Conservation (phyloP, 2,797 vertebrate genomes). For the Crenichthys baileyi region DNA sequence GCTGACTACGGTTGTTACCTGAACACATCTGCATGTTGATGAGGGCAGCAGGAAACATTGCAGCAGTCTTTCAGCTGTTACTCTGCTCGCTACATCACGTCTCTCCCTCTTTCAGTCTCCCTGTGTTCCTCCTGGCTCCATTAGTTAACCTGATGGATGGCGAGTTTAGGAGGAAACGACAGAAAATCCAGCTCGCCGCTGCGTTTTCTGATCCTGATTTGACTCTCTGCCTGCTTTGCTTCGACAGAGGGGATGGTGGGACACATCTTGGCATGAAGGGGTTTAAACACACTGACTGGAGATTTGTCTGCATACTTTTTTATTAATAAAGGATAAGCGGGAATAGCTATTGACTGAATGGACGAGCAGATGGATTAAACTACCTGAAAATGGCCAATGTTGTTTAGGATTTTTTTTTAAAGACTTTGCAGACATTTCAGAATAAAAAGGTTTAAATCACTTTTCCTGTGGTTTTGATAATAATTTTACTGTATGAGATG, state of each 20-base stretch:
- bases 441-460: too few species aligned
- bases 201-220: constrained; percentile 41
- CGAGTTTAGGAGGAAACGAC: constrained; percentile 30
- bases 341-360: too few species aligned
- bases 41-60: constrained; percentile 21
- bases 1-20: constrained; percentile 24
- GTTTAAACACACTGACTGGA: constrained; percentile 6
- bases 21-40: constrained; percentile 36
- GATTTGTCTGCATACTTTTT: too few species aligned
- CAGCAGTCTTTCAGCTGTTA: constrained; percentile 1
- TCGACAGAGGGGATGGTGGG: constrained; percentile 21
- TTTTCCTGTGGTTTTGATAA: too few species aligned
- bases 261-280: constrained; percentile 27
- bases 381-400: too few species aligned
- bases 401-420: too few species aligned
- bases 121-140: constrained; percentile 50
- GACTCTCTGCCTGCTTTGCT: constrained; percentile 2
- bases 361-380: too few species aligned
- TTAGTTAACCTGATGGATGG: constrained; percentile 68
- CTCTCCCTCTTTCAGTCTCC: background rate
- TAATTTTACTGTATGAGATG: too few species aligned
- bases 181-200: constrained; percentile 52
- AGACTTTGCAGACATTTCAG: too few species aligned
- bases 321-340: too few species aligned
- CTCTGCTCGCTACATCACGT: constrained; percentile 4